Percentiles rank a stretch among this genome's conserved stretches.
Evolutionary conservation across 2,113 vertebrate species (phyloP).

Genomic region (Cricetomys ansorgei): DNA sequence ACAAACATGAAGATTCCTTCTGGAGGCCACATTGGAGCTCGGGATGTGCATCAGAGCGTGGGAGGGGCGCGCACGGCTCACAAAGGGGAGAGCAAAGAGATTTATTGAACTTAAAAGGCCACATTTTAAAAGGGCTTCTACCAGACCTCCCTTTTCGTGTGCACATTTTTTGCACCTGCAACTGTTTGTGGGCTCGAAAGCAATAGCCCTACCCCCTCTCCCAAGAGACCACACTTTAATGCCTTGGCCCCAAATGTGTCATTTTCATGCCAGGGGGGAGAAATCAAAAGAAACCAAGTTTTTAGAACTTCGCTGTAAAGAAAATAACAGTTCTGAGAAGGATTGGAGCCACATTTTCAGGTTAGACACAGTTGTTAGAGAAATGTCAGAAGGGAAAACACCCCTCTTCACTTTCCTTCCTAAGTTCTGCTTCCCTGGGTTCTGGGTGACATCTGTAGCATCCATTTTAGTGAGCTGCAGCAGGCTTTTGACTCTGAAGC

Average conservation of each 20-base stretch:
- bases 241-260: constrained; percentile 83
- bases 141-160: constrained; percentile 81
- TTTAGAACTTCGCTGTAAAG: constrained; percentile 82
- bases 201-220: constrained; percentile 62
- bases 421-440: constrained; percentile 19
- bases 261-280: constrained; percentile 76
- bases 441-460: constrained; percentile 67
- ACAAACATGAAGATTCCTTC: constrained; percentile 85
- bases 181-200: constrained; percentile 79
- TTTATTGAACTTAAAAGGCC: constrained; percentile 82
- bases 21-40: constrained; percentile 80
- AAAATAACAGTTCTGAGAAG: constrained; percentile 80
- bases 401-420: constrained; percentile 76
- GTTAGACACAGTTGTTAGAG: constrained; percentile 80
- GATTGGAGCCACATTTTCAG: constrained; percentile 82
- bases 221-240: constrained; percentile 75
- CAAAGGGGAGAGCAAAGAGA: constrained; percentile 76
- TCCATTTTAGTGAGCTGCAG: neutral
- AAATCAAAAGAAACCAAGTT: constrained; percentile 83
- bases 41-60: constrained; percentile 67
- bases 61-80: constrained; percentile 63
- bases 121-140: constrained; percentile 74
- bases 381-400: constrained; percentile 72
- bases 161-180: constrained; percentile 85
- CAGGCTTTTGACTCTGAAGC: neutral